Conservation (phyloP, 1,140 invertebrate species). For the Pectinophora gossypiella region DNA sequence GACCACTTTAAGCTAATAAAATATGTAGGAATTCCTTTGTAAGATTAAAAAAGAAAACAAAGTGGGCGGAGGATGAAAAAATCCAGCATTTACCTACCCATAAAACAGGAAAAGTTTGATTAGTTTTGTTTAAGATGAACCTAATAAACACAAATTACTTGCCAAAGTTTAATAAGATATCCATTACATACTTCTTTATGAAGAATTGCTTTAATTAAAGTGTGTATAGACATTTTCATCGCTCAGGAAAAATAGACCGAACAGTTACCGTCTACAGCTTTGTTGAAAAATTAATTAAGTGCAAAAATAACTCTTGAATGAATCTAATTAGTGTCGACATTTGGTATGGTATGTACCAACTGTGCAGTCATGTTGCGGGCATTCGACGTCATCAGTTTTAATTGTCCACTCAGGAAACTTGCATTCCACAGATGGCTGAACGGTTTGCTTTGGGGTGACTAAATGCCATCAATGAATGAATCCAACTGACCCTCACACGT, state of each 20-base stretch:
- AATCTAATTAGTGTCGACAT: background rate
- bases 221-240: too few relatives aligned
- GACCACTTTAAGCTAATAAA: too few relatives aligned
- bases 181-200: background rate
- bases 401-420: conserved; percentile 60
- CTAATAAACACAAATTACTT: background rate
- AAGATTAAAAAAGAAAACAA: too few relatives aligned
- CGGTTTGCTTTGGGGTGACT: conserved; percentile 36
- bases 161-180: background rate
- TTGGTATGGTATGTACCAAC: background rate
- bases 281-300: background rate
- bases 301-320: background rate
- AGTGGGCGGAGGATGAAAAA: background rate
- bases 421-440: conserved; percentile 50
- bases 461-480: conserved; percentile 19
- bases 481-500: background rate
- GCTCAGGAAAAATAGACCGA: too few relatives aligned
- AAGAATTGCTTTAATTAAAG: background rate
- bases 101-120: background rate
- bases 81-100: background rate
- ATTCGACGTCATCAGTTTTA: conserved; percentile 32
- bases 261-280: too few relatives aligned
- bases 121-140: background rate
- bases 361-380: background rate
- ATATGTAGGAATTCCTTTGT: too few relatives aligned